Base-by-base conservation (phyloP, 2,797 vertebrate genomes). In the Poecilia picta region DNA sequence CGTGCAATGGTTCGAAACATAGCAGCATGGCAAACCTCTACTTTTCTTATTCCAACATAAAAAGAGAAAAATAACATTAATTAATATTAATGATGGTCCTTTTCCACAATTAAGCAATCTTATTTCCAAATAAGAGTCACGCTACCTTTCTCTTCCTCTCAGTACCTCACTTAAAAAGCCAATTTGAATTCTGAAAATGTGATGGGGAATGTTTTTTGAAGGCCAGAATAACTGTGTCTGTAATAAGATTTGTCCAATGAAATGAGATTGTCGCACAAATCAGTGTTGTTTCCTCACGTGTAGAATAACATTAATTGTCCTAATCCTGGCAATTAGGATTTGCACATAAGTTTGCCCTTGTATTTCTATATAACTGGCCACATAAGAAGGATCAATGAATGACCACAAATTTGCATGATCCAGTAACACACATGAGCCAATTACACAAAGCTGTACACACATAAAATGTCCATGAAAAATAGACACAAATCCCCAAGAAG, bases 71-170 rank as follows among this genome's bases (percentile, higher is more conserved):
- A 84, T 75, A 59, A 76, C 28, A 88, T 88, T 49, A 84, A 89
- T 85, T 89, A 81, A 85, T 80, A 82, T 83, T 89, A 90, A 92
- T 90, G 82, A 86, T 88, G 83, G 90, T 87, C 71, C 82, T 83
- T 82, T 74, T 3, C 36, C 59, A 74, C 80, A 87, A 87, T 90
- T 93, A 89, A 83, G 85, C 79, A 76, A 62, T 20, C 81, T 80
- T 78, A 85, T 83, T 90, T 89, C 85, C 57, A 77, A 76, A 86
- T 84, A 87, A 77, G 77, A 86, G 78, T 74, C 71, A 33, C 47
- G 78, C 80, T 85, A 64, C 20, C 70, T 11, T 75, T 49, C 73
- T 71, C 31, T 74, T 79, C 77, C 62, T 49, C 41, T 78, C 79
- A 46, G 87, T 76, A 72, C 70, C 72, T 33, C 33, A 55, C 13